Base-by-base conservation (phyloP, 1,140 invertebrate genomes). In the Harlomillsia oculata region DNA sequence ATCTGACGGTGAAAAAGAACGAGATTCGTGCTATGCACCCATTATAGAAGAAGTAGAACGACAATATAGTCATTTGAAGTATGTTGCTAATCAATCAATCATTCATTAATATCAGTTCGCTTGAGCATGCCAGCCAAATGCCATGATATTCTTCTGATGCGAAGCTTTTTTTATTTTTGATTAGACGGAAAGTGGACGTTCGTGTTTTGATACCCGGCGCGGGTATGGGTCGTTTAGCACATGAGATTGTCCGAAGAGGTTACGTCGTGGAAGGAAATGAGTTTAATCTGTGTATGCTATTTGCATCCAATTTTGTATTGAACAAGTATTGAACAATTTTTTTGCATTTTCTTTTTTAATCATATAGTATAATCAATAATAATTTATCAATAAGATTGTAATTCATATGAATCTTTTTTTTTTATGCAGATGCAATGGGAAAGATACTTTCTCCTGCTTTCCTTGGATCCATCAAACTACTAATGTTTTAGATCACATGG, bases 231-330 rank as follows among this genome's bases (percentile, higher is more conserved):
- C 75, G 96, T 55, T 74, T 99, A 1, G 87, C 91, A 0, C 97
- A 85, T 75, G 95, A 99, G 74, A 82, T 99, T 13, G 91, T 93
- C 0, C 79, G 77, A 59, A 74, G 81, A 36, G 95, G 94, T 5
- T 98, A 86, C 71, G 80, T 77, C 6, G 96, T 92, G 68, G 88
- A 97, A 75, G 96, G 54, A 59, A 99, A 98, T 70, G 95, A 99
- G 75, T 97, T 94, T 72, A 94, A 89, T 34, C 78, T 97, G 2
- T 97, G 94, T 69, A 98, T 99, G 95, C 74, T 98, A 1, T 88
- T 98, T 66, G 87, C 90, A 1, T 95, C 93, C 21, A 92, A 95
- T 73, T 97, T 94, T 74, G 82, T 97, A 43, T 75, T 97, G 14
- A 97, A 97, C 73, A 84, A 84, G 78, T 93, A 67, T 68, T 65